Conservation (phyloP, 2,888 invertebrate species). For the Drosophila anomalipes region DNA sequence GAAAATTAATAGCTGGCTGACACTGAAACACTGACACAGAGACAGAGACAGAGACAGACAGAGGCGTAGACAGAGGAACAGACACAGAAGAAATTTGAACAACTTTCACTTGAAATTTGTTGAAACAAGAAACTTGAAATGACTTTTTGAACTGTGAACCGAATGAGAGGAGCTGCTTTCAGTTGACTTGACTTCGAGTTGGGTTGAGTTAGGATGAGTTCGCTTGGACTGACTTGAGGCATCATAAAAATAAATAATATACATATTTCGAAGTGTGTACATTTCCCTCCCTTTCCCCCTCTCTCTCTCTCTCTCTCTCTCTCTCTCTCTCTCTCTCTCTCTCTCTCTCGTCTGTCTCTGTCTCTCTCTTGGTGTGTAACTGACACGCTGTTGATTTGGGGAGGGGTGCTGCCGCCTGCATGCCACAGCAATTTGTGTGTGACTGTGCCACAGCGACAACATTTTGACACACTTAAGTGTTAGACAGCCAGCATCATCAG, state of each 20-base stretch:
- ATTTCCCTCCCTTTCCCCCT: conserved; percentile 5
- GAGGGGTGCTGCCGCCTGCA: conserved; percentile 51
- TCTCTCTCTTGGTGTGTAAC: conserved; percentile 43
- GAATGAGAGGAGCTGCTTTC: conserved; percentile 20
- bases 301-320: conserved; percentile 12
- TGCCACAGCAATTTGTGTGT: conserved; percentile 69
- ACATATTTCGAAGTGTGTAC: conserved; percentile 33
- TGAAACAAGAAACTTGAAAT: conserved; percentile 76
- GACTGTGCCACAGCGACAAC: conserved; percentile 58
- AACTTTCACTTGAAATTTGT: conserved; percentile 79
- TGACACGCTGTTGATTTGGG: conserved; percentile 59
- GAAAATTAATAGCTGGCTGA: conserved; percentile 70
- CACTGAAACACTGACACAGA: conserved; percentile 3
- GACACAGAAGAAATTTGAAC: conserved; percentile 5
- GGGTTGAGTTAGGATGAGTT: conserved; percentile 30
- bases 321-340: background rate
- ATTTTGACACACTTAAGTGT: conserved; percentile 82
- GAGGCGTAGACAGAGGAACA: background rate
- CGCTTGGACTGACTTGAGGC: conserved; percentile 31
- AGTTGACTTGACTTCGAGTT: conserved; percentile 19
- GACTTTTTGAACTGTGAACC: conserved; percentile 79
- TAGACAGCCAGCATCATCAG: conserved; percentile 72
- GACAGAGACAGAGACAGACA: background rate
- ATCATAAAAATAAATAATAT: conserved; percentile 59
- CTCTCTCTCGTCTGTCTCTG: conserved; percentile 20